Evolutionary conservation across 2,113 vertebrate genomes (phyloP), one percentile per base, ranked within the genome.

Genomic region (Lipophrys pholis): DNA sequence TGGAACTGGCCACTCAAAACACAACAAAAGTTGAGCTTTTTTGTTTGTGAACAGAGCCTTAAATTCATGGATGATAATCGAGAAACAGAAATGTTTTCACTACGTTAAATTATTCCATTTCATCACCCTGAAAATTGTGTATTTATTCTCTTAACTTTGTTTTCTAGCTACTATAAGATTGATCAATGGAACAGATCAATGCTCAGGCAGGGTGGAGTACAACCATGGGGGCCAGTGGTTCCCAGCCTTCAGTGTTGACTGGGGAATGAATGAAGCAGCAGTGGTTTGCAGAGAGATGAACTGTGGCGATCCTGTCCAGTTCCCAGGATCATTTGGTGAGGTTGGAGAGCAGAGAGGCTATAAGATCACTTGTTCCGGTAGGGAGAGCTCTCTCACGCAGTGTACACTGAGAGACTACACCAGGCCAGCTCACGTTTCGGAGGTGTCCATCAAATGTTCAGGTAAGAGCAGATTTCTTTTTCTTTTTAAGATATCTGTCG

Each of bases 251-350:
- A 69, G 66, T 40, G 0, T 56, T 3, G 76, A 80, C 54, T 92
- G 89, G 89, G 82, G 83, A 10, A 75, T 21, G 16, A 80, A 70
- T 56, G 86, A 92, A 76, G 84, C 72, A n/a, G 0, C 51, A 11
- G 90, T 89, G 39, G 83, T 86, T 53, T 92, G 91, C 74, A 83
- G 68, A 50, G 82, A 90, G 68, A 90, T 89, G 86, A 72, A 82
- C 0, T 92, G 91, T 75, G 91, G 90, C 38, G 87, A 91, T 41
- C 55, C 89, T 36, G 52, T 80, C 8, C 35, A 15, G 7, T 4
- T 39, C 3, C 53, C 69, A 0, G 60, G 14, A 11, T 71, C 72
- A 17, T 80, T 73, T 43, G 83, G 73, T n/a, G 6, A 46, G 16
- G 7, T 45, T 4, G 0, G 2, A 7, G 42, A 4, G 1, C 6